Evolutionary conservation across 2,797 vertebrate genomes (phyloP).

Genomic region (Sebastolobus altivelis): DNA sequence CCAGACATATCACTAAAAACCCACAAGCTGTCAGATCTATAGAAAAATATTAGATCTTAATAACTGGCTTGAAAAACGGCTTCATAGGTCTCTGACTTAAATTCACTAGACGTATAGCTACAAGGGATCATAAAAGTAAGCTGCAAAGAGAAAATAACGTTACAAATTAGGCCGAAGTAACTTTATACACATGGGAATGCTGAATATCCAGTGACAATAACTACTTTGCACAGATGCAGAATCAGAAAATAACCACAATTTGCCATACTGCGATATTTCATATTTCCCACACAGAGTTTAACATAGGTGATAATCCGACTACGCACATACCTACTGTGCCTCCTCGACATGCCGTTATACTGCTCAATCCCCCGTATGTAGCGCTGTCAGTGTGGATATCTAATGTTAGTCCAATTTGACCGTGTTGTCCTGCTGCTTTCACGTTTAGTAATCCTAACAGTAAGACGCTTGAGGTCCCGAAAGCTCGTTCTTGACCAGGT

Average conservation of each 20-base stretch:
- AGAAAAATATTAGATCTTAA: conserved; percentile 2
- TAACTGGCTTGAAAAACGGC: neutral
- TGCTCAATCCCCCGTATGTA: neutral
- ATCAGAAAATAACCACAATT: neutral
- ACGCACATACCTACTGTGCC: neutral
- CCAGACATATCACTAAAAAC: neutral
- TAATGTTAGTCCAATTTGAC: neutral
- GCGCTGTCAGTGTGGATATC: too few species aligned
- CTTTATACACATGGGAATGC: conserved; percentile 11
- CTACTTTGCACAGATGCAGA: neutral
- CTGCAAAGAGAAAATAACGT: conserved; percentile 64
- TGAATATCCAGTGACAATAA: neutral
- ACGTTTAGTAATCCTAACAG: neutral
- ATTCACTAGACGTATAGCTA: neutral
- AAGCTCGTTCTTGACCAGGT: neutral
- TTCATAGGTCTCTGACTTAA: conserved; percentile 1
- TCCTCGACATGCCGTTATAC: neutral
- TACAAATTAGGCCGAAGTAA: conserved; percentile 21
- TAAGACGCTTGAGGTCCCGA: neutral
- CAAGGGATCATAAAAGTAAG: conserved; percentile 59
- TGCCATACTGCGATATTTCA: neutral
- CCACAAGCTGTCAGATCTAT: neutral
- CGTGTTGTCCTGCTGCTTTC: neutral
- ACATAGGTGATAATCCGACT: neutral
- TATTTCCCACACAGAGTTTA: neutral